These are phyloP conservation scores for Pandemis cinnamomeana DNA, from an alignment of 2,888 invertebrate genomes.

Conservation along the genomic window DNA sequence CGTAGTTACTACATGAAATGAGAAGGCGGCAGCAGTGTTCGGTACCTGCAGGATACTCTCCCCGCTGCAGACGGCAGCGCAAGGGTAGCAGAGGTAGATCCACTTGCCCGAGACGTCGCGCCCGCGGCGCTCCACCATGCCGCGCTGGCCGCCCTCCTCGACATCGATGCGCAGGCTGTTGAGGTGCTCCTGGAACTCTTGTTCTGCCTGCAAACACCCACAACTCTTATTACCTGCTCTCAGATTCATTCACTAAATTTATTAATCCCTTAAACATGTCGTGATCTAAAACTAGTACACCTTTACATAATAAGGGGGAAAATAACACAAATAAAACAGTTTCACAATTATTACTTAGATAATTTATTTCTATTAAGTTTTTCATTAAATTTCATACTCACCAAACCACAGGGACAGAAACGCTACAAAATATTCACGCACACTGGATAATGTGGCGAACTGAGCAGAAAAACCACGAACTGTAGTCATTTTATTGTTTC, in stretches of 20 bases:
- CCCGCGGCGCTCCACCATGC: constrained; percentile 77
- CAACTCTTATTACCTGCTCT: background rate
- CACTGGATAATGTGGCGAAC: constrained; percentile 15
- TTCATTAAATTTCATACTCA: constrained; percentile 54
- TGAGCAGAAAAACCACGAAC: background rate
- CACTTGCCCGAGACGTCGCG: constrained; percentile 76
- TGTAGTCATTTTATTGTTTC: background rate
- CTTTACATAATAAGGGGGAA: constrained; percentile 47
- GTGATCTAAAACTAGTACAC: background rate
- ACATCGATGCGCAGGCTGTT: constrained; percentile 75
- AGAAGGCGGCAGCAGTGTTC: no score
- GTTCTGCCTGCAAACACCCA: constrained; percentile 67
- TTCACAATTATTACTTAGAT: constrained; percentile 41
- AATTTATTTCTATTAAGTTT: constrained; percentile 53
- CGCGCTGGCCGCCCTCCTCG: constrained; percentile 72
- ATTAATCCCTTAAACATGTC: background rate
- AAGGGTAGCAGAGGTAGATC: constrained; percentile 82
- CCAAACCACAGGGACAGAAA: constrained; percentile 48
- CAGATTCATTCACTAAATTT: background rate
- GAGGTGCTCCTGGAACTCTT: constrained; percentile 74
- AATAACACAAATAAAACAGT: constrained; percentile 63
- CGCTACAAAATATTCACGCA: constrained; percentile 10
- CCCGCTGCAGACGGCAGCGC: constrained; percentile 79
- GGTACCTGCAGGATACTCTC: constrained; percentile 74
- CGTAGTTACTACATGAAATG: no score